Evolutionary conservation across 2,797 vertebrate species (phyloP), one percentile per base, ranked within the genome.

Genomic region (Channallabes apus): DNA sequence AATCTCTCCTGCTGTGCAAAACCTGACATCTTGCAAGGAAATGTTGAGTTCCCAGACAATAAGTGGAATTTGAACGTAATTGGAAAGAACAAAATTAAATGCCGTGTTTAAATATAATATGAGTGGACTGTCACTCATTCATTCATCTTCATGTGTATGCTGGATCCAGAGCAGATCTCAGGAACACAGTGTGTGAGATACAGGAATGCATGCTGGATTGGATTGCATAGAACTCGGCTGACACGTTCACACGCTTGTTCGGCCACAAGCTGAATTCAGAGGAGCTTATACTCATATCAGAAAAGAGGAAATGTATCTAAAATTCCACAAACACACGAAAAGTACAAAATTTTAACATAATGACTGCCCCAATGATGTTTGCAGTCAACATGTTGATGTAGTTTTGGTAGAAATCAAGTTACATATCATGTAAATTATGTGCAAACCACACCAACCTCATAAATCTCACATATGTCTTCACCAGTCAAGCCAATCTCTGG

Each of bases 1-100:
- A 81, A 71, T 35, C 32, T 35, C 46, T 84, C 73, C 54, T 32
- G 29, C 46, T 67, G 67, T 65, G 62, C 29, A 78, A 29, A 79
- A 29, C 75, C 75, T 67, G 56, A 81, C 83, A 82, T 86, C 73
- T 67, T 17, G 12, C 61, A 51, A 82, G 78, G 71, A 88, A 83
- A 83, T 76, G 76, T 81, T 68, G 56, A 78, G 32, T 32, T 77
- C 64, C 62, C 51, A 69, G 38, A 86, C 80, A 67, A 86, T 86
- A 68, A 68, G 62, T 61, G 54, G n/a, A 68, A 29, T 69, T 38
- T 54, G 27, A 69, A 14, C 32, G 56, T 77, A 56, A 65, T 65
- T 83, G 38, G 17, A 20, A 68, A 68, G 38, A 81, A 24, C 18
- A 15, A 3, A 35, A 35, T 11, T 38, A 65, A 65, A 38, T n/a